Conservation (phyloP, 2,113 vertebrate species). For the Bos taurus region ARS-UCD2.0 NC_037333.1:113642001-113642500, state of each 20-base stretch:
- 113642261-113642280: too few relatives aligned
- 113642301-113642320: neutral
- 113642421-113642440: neutral
- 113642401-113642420: neutral
- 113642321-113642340: neutral
- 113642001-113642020: neutral
- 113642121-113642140: neutral
- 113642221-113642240: too few relatives aligned
- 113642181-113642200: neutral
- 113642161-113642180: rapidly evolving
- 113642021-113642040: neutral
- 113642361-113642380: rapidly evolving
- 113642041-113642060: neutral
- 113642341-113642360: neutral
- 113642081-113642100: neutral
- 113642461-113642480: neutral
- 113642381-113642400: neutral
- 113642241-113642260: too few relatives aligned
- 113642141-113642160: neutral
- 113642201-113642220: neutral
- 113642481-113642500: neutral
- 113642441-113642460: rapidly evolving
- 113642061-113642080: neutral
- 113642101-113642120: neutral
- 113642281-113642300: too few relatives aligned